Percentiles rank a stretch among this genome's conserved stretches.
Evolutionary conservation across 2,113 vertebrate genomes (phyloP).

Genomic region (Dromaius novaehollandiae): DNA sequence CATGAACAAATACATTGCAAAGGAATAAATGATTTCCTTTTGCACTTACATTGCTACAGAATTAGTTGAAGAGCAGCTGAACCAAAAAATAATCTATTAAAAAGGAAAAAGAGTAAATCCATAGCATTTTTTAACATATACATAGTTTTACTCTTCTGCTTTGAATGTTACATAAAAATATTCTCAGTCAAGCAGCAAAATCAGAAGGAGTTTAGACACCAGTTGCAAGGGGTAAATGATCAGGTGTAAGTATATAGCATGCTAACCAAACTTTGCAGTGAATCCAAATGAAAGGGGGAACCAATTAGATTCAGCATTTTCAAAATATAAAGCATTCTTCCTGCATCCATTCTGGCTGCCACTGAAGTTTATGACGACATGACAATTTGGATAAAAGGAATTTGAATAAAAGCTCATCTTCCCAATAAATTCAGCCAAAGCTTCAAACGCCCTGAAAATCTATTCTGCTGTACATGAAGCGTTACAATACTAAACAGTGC

Average conservation of each 20-base stretch:
- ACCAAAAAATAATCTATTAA: background rate
- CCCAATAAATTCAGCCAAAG: background rate
- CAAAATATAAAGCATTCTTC: background rate
- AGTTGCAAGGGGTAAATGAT: background rate
- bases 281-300: background rate
- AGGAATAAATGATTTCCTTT: background rate
- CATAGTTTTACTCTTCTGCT: background rate
- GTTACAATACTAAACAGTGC: background rate
- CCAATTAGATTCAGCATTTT: background rate
- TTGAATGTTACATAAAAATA: background rate
- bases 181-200: background rate
- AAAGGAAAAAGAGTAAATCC: background rate
- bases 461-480: background rate
- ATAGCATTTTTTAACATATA: background rate
- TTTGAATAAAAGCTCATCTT: background rate
- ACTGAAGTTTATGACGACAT: background rate
- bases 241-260: background rate
- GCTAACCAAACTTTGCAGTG: background rate
- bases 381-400: background rate
- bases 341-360: background rate
- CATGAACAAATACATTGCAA: background rate
- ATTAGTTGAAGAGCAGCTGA: background rate
- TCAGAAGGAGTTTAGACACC: background rate
- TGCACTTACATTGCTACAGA: background rate
- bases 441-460: background rate